Evolutionary conservation across 2,888 invertebrate genomes (phyloP), one percentile per base, ranked within the genome.

Genomic region (Heliconius sara): DNA sequence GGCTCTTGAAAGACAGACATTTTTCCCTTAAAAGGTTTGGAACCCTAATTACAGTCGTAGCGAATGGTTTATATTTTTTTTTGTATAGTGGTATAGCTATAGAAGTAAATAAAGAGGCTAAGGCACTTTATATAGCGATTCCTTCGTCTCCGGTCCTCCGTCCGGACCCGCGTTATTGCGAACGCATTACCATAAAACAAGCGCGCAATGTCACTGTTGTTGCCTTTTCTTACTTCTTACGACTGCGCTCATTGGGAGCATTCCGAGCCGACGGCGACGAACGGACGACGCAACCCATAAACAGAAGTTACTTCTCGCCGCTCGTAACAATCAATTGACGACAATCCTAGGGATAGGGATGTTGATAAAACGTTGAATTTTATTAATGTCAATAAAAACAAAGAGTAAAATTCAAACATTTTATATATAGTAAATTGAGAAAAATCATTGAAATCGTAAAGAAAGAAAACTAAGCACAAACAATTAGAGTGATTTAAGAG

Each of bases 151-250:
- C 66, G 34, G 43, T 30, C n/a, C 19, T 27, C 66, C 52, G 34
- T 22, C 65, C 57, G 52, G 34, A n/a, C 4, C 47, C 39, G n/a
- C 77, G 65, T 76, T 68, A 79, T 47, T 68, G 47, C 73, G 27
- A 66, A 30, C 27, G 43, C 60, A 79, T 79, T 73, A 63, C 47
- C 79, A 77, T 79, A 79, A 72, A 68, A 68, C 67, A 39, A n/a
- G 22, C 39, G 34, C 67, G 9, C 22, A 12, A 22, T 39, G n/a
- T 39, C 67, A 67, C 34, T 39, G 63, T 25, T 71, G 27, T 25
- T 19, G 30, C 52, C 16, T 30, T 52, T 71, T 47, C 30, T 57
- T 30, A 27, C 27, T 71, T 52, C 57, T 47, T 72, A 72, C 57
- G 30, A 2, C 30, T 57, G 22, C 52, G 72, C 52, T 19, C n/a